A percentile compares a stretch with the other conserved stretches of the same genome.
Evolutionary conservation across 37 sponge, comb jelly and placozoan species (phyloP).

Genomic region (Eunapius fragilis): DNA sequence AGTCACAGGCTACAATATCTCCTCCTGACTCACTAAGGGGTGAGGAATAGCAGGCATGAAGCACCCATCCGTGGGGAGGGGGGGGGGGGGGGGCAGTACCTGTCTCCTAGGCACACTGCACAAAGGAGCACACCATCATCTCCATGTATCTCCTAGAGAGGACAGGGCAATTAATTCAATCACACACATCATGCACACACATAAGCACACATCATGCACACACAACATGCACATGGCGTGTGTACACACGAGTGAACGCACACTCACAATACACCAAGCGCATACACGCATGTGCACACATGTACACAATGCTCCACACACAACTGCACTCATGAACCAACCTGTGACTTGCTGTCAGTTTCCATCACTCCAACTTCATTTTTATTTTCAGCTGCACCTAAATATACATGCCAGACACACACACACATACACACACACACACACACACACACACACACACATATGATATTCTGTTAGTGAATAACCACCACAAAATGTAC

Average conservation of each 20-base stretch:
- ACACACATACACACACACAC: slow-evolving; percentile 21
- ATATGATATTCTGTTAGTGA: not conserved
- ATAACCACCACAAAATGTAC: not conserved
- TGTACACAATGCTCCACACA: not conserved
- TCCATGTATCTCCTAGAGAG: not conserved
- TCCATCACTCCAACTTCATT: not conserved
- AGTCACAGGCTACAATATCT: slow-evolving; percentile 83
- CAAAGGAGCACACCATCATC: not conserved
- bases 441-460: slow-evolving; percentile 39
- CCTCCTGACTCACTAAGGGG: slow-evolving; percentile 9
- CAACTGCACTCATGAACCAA: not conserved
- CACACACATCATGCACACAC: not conserved
- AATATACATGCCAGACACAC: slow-evolving; percentile 37
- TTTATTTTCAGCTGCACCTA: slow-evolving; percentile 10
- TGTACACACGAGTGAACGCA: too few species aligned
- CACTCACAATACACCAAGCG: too few species aligned
- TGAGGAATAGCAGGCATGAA: not conserved
- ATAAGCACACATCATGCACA: not conserved
- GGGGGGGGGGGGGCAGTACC: not conserved
- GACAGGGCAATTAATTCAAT: not conserved
- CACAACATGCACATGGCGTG: too few species aligned
- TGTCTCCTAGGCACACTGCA: not conserved
- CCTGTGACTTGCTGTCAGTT: not conserved
- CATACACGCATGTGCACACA: not conserved
- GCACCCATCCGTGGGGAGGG: too few species aligned